Conservation (phyloP, 2,888 invertebrate genomes). For the Drosophila affinis region DNA sequence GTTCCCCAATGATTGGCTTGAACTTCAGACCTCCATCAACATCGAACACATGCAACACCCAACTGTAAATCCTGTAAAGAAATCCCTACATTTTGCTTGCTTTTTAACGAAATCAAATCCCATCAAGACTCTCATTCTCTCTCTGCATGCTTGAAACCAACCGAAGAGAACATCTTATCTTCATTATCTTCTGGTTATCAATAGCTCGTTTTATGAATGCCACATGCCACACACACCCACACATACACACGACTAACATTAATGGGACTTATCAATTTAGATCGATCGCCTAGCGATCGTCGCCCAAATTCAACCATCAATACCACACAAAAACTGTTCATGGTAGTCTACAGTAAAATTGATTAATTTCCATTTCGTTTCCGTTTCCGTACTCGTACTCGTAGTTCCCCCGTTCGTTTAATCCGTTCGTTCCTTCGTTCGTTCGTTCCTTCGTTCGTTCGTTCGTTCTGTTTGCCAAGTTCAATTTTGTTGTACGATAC, state of each 20-base stretch:
- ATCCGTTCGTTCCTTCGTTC: conserved; percentile 48
- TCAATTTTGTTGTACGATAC: conserved; percentile 40
- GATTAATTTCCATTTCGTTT: conserved; percentile 33
- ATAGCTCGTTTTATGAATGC: conserved; percentile 36
- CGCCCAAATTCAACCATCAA: background rate
- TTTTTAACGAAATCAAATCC: conserved; percentile 2
- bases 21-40: background rate
- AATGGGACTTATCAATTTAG: conserved; percentile 21
- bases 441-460: conserved; percentile 49
- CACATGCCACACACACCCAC: background rate
- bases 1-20: conserved; percentile 22
- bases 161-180: background rate
- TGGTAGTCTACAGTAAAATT: conserved; percentile 22
- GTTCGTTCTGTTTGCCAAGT: conserved; percentile 53
- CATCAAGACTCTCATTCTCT: background rate
- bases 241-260: conserved; percentile 11
- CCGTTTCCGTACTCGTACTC: conserved; percentile 43
- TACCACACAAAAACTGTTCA: conserved; percentile 1
- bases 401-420: conserved; percentile 53
- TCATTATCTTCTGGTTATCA: conserved; percentile 1
- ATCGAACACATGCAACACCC: background rate
- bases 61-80: conserved; percentile 25
- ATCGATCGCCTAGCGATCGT: background rate
- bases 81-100: conserved; percentile 22
- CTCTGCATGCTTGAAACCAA: conserved; percentile 23